Base-by-base conservation (phyloP, 64 coral and sea anemone genomes). In the Montipora efflorescens region DNA sequence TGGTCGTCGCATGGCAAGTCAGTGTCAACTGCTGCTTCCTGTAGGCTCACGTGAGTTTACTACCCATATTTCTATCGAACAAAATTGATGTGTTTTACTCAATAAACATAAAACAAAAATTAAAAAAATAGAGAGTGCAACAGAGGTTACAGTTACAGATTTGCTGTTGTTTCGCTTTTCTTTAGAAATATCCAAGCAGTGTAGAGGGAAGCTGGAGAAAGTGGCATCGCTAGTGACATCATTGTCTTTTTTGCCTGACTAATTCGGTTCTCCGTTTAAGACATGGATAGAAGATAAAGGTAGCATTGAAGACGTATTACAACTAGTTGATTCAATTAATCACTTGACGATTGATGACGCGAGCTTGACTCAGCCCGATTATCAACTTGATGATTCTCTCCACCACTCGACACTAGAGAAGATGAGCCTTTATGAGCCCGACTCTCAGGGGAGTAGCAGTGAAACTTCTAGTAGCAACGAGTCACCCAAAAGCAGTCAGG, bases 41-140 rank as follows among this genome's bases (percentile, higher is more conserved):
- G 86, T 88, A 55, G 86, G 68, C 64, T 88, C 86, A 75, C 84
- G 84, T 88, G 53, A 76, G 86, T 88, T 45, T 88, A 71, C 8
- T 44, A 84, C 45, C 52, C 20, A 47, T 76, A 45, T 10, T 76
- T 9, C 23, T 76, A 0, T 76, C 22, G 0, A 8, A 47, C 7
- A 43, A 76, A 43, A 76, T 11, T 45, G 22, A 43, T 47, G 0
- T 47, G 20, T 76, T 76, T 45, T 12, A 76, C 23, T 76, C 25
- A 76, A 47, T 0, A 46, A 76, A 36, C 36, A 0, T 36, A 36
- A 36, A 36, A 36, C 2, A 36, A 36, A 36, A 36, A 2, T 36
- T 36, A 36, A 36, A 36, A 36, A 36, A 36, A 36, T 36, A 0
- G 36, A 22, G 72, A 75, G 72, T 21, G 20, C 0, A 75, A 75